A percentile compares a stretch with the other conserved stretches of the same genome.
Conservation (phyloP, 1,140 invertebrate genomes). For the Goniozus legneri region DNA sequence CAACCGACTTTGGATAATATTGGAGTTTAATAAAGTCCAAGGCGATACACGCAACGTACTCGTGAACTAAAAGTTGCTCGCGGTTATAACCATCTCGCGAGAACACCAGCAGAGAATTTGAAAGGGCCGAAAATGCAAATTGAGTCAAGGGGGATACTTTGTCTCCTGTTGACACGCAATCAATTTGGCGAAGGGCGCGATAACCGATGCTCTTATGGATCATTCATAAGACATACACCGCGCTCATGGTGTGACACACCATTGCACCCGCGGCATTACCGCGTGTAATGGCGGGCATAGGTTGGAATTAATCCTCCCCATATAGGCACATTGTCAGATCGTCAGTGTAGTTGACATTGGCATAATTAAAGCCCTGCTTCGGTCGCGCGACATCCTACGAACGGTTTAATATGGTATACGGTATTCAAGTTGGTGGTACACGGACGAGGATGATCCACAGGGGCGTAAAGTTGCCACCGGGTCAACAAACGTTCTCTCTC, state of each 20-base stretch:
- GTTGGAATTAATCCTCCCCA: background rate
- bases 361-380: background rate
- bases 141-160: background rate
- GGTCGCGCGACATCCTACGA: background rate
- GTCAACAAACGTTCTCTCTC: background rate
- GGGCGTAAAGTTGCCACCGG: background rate
- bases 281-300: background rate
- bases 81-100: no score
- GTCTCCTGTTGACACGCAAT: background rate
- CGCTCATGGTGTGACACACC: background rate
- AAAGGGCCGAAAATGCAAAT: background rate
- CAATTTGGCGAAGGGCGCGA: background rate
- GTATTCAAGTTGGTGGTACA: background rate
- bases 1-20: no score
- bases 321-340: background rate
- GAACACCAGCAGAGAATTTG: background rate
- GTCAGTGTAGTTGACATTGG: background rate
- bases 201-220: background rate
- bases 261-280: background rate
- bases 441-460: background rate
- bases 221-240: background rate
- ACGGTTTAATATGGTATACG: background rate
- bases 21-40: no score
- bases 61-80: no score
- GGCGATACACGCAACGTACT: no score